Evolutionary conservation across 2,888 invertebrate genomes (phyloP).

Genomic region (Eupithecia dodoneata): DNA sequence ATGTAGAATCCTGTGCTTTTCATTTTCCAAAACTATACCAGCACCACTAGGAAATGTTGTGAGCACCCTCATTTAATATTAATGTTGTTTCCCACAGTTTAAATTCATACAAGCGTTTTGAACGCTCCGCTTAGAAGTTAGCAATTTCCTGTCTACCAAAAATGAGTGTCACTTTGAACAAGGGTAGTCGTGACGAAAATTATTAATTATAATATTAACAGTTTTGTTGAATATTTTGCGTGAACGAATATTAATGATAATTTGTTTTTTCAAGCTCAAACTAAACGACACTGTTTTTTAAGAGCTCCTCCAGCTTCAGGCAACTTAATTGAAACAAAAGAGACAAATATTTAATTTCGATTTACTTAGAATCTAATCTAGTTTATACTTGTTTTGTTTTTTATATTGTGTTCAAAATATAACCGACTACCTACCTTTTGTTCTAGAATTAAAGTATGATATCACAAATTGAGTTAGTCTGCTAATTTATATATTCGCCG

Average conservation of each 20-base stretch:
- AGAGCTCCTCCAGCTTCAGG: too few relatives aligned
- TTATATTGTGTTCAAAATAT: too few relatives aligned
- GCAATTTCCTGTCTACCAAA: conserved; percentile 77
- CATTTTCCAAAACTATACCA: not conserved
- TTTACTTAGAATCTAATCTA: too few relatives aligned
- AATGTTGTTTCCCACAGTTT: conserved; percentile 46
- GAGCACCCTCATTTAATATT: conserved; percentile 31
- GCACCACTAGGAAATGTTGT: not conserved
- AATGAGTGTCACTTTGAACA: conserved; percentile 76
- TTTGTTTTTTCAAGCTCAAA: not conserved
- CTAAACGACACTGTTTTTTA: not conserved
- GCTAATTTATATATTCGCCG: too few relatives aligned
- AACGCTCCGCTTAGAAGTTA: conserved; percentile 65
- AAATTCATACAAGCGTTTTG: conserved; percentile 57
- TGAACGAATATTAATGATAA: not conserved
- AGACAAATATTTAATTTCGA: too few relatives aligned
- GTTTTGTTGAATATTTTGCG: not conserved
- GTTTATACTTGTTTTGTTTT: too few relatives aligned
- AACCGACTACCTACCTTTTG: too few relatives aligned
- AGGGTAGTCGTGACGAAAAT: conserved; percentile 59
- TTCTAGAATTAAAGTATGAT: too few relatives aligned
- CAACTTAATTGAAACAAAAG: too few relatives aligned
- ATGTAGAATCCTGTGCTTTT: not conserved
- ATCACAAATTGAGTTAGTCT: too few relatives aligned
- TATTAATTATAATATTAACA: conserved; percentile 7